These are phyloP conservation scores for Silvanus unidentatus DNA, from an alignment of 2,888 invertebrate species.

Conservation along the genomic window DNA sequence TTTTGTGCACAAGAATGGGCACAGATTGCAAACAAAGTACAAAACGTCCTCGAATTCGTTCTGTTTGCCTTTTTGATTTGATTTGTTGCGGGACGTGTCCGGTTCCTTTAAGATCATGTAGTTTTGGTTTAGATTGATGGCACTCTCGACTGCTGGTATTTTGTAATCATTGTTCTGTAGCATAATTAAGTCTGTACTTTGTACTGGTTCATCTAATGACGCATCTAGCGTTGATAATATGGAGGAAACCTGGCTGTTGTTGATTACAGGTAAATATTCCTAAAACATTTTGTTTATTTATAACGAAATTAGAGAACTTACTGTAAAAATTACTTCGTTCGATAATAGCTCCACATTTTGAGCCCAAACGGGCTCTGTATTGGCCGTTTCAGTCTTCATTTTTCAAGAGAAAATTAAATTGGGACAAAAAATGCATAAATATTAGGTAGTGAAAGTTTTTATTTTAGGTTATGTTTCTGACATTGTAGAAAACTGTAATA, in stretches of 20 bases:
- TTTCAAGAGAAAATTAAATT: constrained; percentile 1
- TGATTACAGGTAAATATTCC: constrained; percentile 41
- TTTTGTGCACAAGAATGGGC: constrained; percentile 42
- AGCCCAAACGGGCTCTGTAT: constrained; percentile 36
- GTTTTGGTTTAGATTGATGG: constrained; percentile 24
- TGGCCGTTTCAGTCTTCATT: constrained; percentile 35
- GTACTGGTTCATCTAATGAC: constrained; percentile 21
- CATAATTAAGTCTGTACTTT: constrained; percentile 35
- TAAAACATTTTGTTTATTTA: constrained; percentile 19
- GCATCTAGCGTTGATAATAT: constrained; percentile 38
- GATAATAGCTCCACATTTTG: constrained; percentile 34
- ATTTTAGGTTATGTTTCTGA: too few relatives aligned
- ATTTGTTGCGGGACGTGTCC: constrained; percentile 12
- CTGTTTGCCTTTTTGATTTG: constrained; percentile 13
- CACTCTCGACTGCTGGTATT: constrained; percentile 24
- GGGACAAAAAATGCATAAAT: background rate
- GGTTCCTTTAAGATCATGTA: constrained; percentile 34
- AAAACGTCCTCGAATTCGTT: constrained; percentile 36
- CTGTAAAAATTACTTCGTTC: constrained; percentile 30
- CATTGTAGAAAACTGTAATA: too few relatives aligned
- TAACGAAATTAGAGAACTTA: constrained; percentile 1
- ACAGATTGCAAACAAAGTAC: constrained; percentile 43
- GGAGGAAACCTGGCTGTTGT: constrained; percentile 39
- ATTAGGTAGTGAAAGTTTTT: constrained; percentile 12
- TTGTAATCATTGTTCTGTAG: constrained; percentile 31